phyloP scores from a whole-genome alignment of 1,140 invertebrate species.

The Drosophila erecta region DNA sequence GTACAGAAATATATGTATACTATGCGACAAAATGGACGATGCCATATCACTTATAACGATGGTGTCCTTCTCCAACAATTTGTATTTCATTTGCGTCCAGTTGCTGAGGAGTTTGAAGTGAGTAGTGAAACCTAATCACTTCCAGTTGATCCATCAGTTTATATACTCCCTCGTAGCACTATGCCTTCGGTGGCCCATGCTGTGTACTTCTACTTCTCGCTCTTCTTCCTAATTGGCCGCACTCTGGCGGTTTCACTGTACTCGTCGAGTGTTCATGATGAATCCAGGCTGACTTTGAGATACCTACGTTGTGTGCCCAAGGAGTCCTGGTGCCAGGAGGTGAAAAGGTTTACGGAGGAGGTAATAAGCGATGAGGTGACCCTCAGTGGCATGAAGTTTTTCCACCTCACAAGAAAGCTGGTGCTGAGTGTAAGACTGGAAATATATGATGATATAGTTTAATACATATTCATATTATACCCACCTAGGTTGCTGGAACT shows the following conservation, averaged over 20 bases:
- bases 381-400: slow-evolving; percentile 88
- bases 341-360: slow-evolving; percentile 87
- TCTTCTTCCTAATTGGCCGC: slow-evolving; percentile 87
- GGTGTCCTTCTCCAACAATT: slow-evolving; percentile 81
- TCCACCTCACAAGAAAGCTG: slow-evolving; percentile 87
- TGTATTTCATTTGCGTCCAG: slow-evolving; percentile 83
- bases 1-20: slow-evolving; percentile 77
- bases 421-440: slow-evolving; percentile 84
- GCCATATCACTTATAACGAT: slow-evolving; percentile 82
- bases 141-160: not conserved
- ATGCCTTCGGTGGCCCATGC: slow-evolving; percentile 78
- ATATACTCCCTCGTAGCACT: slow-evolving; percentile 42
- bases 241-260: slow-evolving; percentile 87
- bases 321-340: slow-evolving; percentile 87
- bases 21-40: slow-evolving; percentile 73
- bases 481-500: slow-evolving; percentile 85
- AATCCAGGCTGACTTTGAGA: slow-evolving; percentile 87
- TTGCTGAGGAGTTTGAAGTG: slow-evolving; percentile 76
- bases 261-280: slow-evolving; percentile 87
- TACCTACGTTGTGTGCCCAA: slow-evolving; percentile 87
- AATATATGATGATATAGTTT: not conserved
- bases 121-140: slow-evolving; percentile 13
- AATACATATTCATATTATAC: not conserved
- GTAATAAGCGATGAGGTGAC: slow-evolving; percentile 87
- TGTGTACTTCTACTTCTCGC: slow-evolving; percentile 88